Base-by-base conservation (phyloP, 1,140 invertebrate species). In the Colletes gigas region DNA sequence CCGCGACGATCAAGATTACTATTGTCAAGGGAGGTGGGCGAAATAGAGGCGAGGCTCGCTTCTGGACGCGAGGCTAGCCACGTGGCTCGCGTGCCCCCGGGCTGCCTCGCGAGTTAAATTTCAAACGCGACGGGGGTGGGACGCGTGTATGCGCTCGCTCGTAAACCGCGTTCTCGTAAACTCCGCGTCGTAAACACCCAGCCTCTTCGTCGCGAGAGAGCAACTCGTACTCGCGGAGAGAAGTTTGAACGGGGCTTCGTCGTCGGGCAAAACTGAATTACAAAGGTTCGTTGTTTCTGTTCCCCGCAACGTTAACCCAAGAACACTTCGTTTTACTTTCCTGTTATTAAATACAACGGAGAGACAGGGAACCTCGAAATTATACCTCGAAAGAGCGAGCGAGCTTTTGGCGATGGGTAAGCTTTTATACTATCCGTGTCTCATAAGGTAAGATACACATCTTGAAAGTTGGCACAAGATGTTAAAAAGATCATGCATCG, bases 1-100 rank as follows among this genome's bases (percentile, higher is more conserved):
- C n/a, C 77, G 39, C 57, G 12, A 65, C 63, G 52, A 41, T 59
- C 65, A 30, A 74, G 69, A 77, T 86, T 52, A 67, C 60, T 71
- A 68, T 82, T 62, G 54, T 39, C 52, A 30, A 30, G 63, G 44
- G 50, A 17, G n/a, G 57, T 3, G 17, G 57, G 4, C 4, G 10
- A n/a, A 9, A n/a, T n/a, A 57, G 8, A 59, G 57, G 6, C n/a
- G 57, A 59, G 14, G 4, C 14, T 21, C 15, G 54, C 5, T 14
- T 55, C 17, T 7, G 55, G 17, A 19, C 63, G 7, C 4, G 12
- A 14, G 6, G 0, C 17, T 8, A 19, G 15, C 15, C 63, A 47
- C 63, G 63, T 47, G 63, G 8, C 4, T 7, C 39, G 8, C 30
- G 14, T 30, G 4, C 4, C 4, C 14, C 15, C 21, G 4, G 4